These are phyloP conservation scores for Chanos chanos DNA, from an alignment of 2,797 vertebrate genomes.

Conservation along the genomic window DNA sequence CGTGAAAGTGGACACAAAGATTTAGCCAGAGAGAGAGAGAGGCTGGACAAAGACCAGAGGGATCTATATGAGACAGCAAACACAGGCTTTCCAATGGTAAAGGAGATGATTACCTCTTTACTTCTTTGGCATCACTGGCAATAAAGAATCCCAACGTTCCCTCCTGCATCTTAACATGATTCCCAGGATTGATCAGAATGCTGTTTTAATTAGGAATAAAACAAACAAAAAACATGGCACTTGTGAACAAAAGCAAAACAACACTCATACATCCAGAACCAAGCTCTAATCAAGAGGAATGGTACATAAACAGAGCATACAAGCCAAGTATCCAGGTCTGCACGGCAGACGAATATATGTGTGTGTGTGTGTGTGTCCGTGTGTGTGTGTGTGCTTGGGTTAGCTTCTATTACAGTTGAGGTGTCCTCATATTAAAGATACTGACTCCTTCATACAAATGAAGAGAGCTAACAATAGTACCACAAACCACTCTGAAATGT, in stretches of 20 bases:
- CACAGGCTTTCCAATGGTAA: background rate
- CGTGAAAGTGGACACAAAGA: no score
- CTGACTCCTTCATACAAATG: constrained; percentile 57
- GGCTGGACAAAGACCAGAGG: no score
- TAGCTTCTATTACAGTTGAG: no score
- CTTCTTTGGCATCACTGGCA: constrained; percentile 99
- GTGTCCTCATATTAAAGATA: no score
- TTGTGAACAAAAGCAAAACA: constrained; percentile 48
- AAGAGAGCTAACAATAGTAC: constrained; percentile 60
- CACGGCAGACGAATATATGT: no score
- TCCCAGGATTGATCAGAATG: constrained; percentile 99
- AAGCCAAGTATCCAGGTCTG: no score
- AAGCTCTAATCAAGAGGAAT: constrained; percentile 82
- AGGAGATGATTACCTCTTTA: constrained; percentile 84
- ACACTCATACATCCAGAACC: constrained; percentile 48
- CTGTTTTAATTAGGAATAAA: constrained; percentile 79
- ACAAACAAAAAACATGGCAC: constrained; percentile 53
- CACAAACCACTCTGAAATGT: constrained; percentile 59
- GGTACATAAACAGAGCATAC: no score
- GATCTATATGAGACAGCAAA: no score
- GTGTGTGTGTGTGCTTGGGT: no score
- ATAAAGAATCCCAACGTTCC: constrained; percentile 99
- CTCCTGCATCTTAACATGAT: constrained; percentile 98
- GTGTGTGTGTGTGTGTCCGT: no score
- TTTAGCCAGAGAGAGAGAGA: no score